Base-by-base conservation (phyloP, 1,140 invertebrate genomes). In the Orius insidiosus region DNA sequence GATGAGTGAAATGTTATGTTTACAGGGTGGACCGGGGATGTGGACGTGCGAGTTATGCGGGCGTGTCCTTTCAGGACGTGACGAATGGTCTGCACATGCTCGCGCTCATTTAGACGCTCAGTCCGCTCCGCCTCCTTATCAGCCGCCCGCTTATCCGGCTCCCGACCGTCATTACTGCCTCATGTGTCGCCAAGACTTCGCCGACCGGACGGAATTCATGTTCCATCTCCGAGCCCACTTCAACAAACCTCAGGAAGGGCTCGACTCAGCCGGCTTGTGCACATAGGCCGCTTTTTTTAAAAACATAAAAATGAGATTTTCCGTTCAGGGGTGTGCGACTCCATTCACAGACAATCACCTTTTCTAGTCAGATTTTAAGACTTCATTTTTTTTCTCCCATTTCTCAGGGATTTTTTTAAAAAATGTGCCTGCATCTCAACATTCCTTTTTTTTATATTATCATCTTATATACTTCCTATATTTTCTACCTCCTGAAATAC, bases 11-110 rank as follows among this genome's bases (percentile, higher is more conserved):
- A 39, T 10, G 19, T 16, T 39, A 7, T 39, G 10, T 39, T 15
- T 39, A 39, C 31, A 47, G 30, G 19, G 13, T 14, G 37, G 18
- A 14, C 13, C 40, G 43, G 37, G 67, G 55, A 72, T 58, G 56
- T 81, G 76, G 76, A 71, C 73, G 1, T 81, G 78, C 53, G 77
- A 81, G 59, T 61, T 80, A 3, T 81, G 78, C 52, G 77, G 77
- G 0, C 61, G 76, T 53, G 68, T 75, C 54, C 68, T 80, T 50
- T 68, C 72, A 2, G 76, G 69, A 2, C 66, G 78, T 53, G 78
- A 81, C 52, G 78, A 81, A 56, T 81, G 78, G 78, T 75, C 71
- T 40, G 70, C 76, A 16, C 78, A 81, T 55, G 76, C 77, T 43
- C 72, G 73, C 61, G 76, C 75, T 59, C 73, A 76, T 60, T 60